phyloP scores from a whole-genome alignment of 1,140 invertebrate species.

The Hyphantria cunea region DNA sequence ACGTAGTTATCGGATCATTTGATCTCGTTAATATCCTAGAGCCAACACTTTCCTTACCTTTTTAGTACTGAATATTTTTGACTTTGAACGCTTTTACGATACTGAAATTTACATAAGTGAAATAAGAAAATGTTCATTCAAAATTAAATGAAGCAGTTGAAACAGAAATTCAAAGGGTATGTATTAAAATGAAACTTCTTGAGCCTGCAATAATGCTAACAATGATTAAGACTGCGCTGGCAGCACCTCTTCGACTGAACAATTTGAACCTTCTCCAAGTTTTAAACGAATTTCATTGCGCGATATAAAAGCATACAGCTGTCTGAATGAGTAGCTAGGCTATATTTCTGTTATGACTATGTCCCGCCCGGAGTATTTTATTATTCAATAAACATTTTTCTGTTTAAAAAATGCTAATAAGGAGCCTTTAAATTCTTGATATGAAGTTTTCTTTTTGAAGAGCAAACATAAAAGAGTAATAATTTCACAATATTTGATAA shows the following conservation, averaged over 20 bases:
- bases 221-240: constrained; percentile 62
- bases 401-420: constrained; percentile 16
- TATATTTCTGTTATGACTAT: constrained; percentile 51
- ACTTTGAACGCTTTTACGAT: constrained; percentile 5
- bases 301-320: constrained; percentile 59
- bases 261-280: constrained; percentile 70
- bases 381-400: constrained; percentile 40
- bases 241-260: constrained; percentile 41
- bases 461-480: too few relatives aligned
- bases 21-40: constrained; percentile 33
- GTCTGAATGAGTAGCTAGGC: constrained; percentile 33
- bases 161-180: constrained; percentile 8
- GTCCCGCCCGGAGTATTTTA: constrained; percentile 25
- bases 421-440: too few relatives aligned
- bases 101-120: constrained; percentile 1
- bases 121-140: constrained; percentile 19
- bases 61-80: constrained; percentile 22
- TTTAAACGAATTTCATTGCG: constrained; percentile 70
- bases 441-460: too few relatives aligned
- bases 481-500: not conserved
- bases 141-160: constrained; percentile 8
- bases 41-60: constrained; percentile 19
- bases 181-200: constrained; percentile 31
- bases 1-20: constrained; percentile 28
- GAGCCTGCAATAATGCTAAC: constrained; percentile 54